Evolutionary conservation across 2,113 vertebrate genomes (phyloP).

Genomic region (Sceloporus tristichus): DNA sequence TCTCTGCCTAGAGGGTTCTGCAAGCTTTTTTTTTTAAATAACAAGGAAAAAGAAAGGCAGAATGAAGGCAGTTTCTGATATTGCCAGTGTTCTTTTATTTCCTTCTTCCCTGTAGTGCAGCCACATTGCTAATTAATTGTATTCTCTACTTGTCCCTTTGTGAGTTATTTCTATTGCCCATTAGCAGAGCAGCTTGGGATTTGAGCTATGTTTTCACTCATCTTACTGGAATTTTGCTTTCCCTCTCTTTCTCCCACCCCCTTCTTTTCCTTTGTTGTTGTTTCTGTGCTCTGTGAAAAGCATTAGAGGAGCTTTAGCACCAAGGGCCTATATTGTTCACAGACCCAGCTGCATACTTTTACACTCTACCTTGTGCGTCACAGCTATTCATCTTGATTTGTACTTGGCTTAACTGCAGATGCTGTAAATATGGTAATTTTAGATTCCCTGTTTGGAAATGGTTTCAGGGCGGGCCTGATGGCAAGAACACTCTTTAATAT

Average conservation of each 20-base stretch:
- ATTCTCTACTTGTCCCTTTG: conserved; percentile 75
- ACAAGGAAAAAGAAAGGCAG: conserved; percentile 41
- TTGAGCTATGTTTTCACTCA: conserved; percentile 72
- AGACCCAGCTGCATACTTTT: conserved; percentile 73
- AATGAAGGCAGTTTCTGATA: conserved; percentile 62
- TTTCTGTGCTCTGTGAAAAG: conserved; percentile 74
- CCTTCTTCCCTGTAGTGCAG: conserved; percentile 63
- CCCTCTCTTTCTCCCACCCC: conserved; percentile 58
- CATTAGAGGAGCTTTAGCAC: conserved; percentile 69
- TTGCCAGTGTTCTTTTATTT: conserved; percentile 64
- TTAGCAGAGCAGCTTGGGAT: conserved; percentile 75
- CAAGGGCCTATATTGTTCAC: conserved; percentile 77
- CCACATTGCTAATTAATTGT: conserved; percentile 78
- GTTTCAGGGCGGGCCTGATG: conserved; percentile 64
- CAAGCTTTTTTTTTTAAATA: conserved; percentile 42
- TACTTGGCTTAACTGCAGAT: conserved; percentile 78
- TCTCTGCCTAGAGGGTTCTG: conserved; percentile 55
- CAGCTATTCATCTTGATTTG: conserved; percentile 81
- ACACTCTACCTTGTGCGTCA: conserved; percentile 76
- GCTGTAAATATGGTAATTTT: conserved; percentile 84
- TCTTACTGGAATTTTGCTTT: conserved; percentile 74
- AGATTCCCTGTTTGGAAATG: conserved; percentile 80
- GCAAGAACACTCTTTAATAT: conserved; percentile 70
- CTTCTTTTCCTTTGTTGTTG: conserved; percentile 61
- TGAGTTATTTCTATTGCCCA: conserved; percentile 78